A percentile compares a stretch with the other conserved stretches of the same genome.
phyloP scores from a whole-genome alignment of 2,888 invertebrate species.

The Oscheius myriophilus region DNA sequence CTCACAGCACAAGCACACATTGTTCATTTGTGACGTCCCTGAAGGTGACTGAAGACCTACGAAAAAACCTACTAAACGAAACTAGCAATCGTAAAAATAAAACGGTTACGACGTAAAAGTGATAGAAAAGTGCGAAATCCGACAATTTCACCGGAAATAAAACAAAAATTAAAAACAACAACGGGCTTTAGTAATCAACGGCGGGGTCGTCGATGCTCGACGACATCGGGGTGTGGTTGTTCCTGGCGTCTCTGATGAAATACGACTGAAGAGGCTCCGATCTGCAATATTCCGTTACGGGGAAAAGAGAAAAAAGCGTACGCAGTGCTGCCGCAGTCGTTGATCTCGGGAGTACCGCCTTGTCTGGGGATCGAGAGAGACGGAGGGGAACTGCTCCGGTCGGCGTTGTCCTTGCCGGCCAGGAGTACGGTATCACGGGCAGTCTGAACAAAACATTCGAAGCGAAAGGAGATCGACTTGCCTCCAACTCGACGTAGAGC shows the following conservation, averaged over 20 bases:
- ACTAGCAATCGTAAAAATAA: too few species aligned
- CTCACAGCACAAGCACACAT: too few species aligned
- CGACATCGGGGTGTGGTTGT: not conserved
- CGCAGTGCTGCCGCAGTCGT: not conserved
- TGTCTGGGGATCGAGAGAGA: not conserved
- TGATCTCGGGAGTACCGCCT: not conserved
- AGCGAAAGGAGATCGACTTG: too few species aligned
- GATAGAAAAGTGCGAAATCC: not conserved
- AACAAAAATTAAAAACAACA: not conserved
- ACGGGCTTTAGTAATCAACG: not conserved
- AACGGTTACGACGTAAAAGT: not conserved
- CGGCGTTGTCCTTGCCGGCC: not conserved
- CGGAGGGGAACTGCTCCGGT: not conserved
- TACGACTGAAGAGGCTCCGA: not conserved
- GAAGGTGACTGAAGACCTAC: too few species aligned
- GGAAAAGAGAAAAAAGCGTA: not conserved
- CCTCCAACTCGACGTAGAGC: constrained; percentile 35
- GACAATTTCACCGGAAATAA: not conserved
- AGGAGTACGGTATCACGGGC: constrained; percentile 3
- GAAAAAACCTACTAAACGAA: too few species aligned
- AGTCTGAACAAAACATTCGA: not conserved
- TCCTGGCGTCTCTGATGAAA: not conserved
- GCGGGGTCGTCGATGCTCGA: not conserved
- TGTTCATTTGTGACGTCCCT: too few species aligned
- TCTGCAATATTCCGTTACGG: not conserved